Conservation (phyloP, 2,113 vertebrate species). For the Tricholaema leucomelas region DNA sequence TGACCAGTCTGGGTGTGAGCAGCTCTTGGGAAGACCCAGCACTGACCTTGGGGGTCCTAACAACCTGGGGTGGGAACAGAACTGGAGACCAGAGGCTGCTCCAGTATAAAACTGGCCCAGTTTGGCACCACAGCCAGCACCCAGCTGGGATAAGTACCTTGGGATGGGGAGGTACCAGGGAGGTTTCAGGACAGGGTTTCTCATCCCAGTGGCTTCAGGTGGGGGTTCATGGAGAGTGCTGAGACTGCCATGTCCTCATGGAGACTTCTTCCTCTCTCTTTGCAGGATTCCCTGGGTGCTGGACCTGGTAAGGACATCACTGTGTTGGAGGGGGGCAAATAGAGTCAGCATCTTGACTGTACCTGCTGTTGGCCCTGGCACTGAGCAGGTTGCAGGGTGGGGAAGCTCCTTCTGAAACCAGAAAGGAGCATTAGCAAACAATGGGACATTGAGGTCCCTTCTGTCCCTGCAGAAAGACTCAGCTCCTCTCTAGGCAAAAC, state of each 20-base stretch:
- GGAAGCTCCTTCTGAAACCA: background rate
- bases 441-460: rapidly evolving
- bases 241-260: background rate
- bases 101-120: background rate
- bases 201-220: background rate
- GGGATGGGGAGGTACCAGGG: background rate
- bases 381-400: background rate
- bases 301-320: slow-evolving; percentile 72
- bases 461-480: background rate
- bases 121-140: background rate
- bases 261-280: background rate
- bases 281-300: slow-evolving; percentile 66
- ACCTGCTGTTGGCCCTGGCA: background rate
- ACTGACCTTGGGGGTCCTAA: background rate
- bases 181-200: background rate
- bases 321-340: background rate
- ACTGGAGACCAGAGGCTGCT: background rate
- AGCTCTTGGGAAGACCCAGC: background rate
- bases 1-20: background rate
- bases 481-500: background rate
- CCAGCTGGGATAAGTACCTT: rapidly evolving
- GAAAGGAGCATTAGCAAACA: rapidly evolving
- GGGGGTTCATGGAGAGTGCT: rapidly evolving
- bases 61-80: background rate
- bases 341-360: rapidly evolving